phyloP scores from a whole-genome alignment of 1,140 invertebrate genomes.

The Chironomus tepperi region DNA sequence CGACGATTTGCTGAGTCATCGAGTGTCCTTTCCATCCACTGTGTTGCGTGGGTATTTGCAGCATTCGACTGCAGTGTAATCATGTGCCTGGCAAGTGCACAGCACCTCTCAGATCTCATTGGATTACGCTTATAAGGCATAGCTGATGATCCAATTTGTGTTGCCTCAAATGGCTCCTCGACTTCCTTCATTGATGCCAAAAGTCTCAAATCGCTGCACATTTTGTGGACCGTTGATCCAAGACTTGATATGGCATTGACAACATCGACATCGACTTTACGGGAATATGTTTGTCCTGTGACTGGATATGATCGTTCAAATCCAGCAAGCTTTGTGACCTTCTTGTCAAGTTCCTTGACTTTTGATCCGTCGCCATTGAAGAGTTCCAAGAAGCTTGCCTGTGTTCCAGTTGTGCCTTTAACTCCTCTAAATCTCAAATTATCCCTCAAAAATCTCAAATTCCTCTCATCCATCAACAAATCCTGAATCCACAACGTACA shows the following conservation, averaged over 20 bases:
- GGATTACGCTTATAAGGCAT: conserved; percentile 98
- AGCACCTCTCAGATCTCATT: conserved; percentile 93
- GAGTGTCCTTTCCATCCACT: conserved; percentile 96
- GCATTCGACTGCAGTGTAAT: conserved; percentile 78
- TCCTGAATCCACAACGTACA: conserved; percentile 94
- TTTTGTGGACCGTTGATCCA: conserved; percentile 85
- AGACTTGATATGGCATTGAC: conserved; percentile 64
- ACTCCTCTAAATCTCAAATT: conserved; percentile 90
- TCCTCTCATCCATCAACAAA: conserved; percentile 86
- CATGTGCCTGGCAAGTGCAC: conserved; percentile 82
- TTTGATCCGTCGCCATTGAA: conserved; percentile 83
- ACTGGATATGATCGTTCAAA: conserved; percentile 79
- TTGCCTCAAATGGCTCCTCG: conserved; percentile 94
- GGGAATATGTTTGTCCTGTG: conserved; percentile 93
- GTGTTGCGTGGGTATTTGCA: conserved; percentile 77
- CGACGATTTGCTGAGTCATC: conserved; percentile 96
- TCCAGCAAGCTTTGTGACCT: conserved; percentile 79
- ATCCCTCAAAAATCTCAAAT: conserved; percentile 60
- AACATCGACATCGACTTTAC: conserved; percentile 88
- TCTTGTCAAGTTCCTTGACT: conserved; percentile 70
- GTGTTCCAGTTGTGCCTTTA: conserved; percentile 97
- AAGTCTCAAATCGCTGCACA: conserved; percentile 85
- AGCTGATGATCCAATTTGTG: conserved; percentile 89
- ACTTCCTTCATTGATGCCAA: conserved; percentile 91
- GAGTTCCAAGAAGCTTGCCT: conserved; percentile 92